A percentile compares a stretch with the other conserved stretches of the same genome.
Conservation (phyloP, 2,797 vertebrate species). For the Microcaecilia unicolor region DNA sequence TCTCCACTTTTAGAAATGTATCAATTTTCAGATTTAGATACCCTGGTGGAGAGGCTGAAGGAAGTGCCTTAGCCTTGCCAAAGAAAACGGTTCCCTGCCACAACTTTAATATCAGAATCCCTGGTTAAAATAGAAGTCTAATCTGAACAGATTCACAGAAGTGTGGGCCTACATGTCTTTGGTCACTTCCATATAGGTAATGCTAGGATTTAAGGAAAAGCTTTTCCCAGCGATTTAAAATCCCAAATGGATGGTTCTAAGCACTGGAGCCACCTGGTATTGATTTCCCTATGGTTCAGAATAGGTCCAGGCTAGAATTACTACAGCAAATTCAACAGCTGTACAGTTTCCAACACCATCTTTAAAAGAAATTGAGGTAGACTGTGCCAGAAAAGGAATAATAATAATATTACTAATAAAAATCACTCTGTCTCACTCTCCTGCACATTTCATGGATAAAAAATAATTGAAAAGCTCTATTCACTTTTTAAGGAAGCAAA, state of each 20-base stretch:
- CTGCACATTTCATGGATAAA: slow-evolving; percentile 14
- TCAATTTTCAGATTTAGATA: too few relatives aligned
- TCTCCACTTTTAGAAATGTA: too few relatives aligned
- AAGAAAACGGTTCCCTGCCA: too few relatives aligned
- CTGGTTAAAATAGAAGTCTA: too few relatives aligned
- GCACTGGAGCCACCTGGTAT: slow-evolving; percentile 21
- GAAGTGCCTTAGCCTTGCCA: too few relatives aligned
- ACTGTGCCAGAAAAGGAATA: slow-evolving; percentile 68
- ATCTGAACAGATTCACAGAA: too few relatives aligned
- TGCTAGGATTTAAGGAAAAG: background rate
- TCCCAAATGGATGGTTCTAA: slow-evolving; percentile 18
- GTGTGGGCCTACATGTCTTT: too few relatives aligned
- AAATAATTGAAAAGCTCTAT: slow-evolving; percentile 13
- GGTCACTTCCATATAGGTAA: slow-evolving; percentile 5
- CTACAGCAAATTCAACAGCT: slow-evolving; percentile 30
- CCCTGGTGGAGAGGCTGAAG: too few relatives aligned
- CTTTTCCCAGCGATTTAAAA: too few relatives aligned
- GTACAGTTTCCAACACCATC: slow-evolving; percentile 19
- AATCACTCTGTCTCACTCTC: slow-evolving; percentile 24
- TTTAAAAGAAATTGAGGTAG: slow-evolving; percentile 80
- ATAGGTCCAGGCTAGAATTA: slow-evolving; percentile 33
- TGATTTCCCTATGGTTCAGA: slow-evolving; percentile 18
- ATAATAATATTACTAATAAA: slow-evolving; percentile 38
- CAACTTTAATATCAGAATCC: too few relatives aligned
- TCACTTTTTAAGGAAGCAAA: slow-evolving; percentile 69